Evolutionary conservation across 2,888 invertebrate genomes (phyloP), one percentile per base, ranked within the genome.

Genomic region (Ophraella communa): DNA sequence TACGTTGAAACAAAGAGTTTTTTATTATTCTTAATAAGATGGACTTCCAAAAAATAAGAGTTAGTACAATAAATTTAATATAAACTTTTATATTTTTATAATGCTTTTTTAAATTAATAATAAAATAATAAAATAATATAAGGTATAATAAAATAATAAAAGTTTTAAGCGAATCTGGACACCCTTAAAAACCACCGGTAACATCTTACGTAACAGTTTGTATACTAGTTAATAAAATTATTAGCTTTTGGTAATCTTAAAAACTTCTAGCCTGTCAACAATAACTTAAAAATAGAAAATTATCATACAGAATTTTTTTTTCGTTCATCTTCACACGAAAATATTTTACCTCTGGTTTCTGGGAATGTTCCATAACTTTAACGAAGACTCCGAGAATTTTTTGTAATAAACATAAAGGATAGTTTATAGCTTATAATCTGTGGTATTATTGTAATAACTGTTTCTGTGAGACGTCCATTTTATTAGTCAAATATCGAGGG

Each of bases 371-470:
- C 45, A 54, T 62, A 35, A 18, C 27, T 53, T 54, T 45, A 11
- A 52, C 21, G 27, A 33, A 18, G 18, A 58, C 57, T 65, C 65
- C 54, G 47, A 61, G 64, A 66, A 64, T 35, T 53, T 57, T 33
- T 51, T 67, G 52, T 49, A 62, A 67, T 68, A 63, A 66, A 60
- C 65, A 61, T 65, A 64, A 64, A 65, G 61, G 57, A 60, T 57
- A 59, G 44, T 70, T 69, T 67, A 69, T 68, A 63, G 62, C 62
- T 45, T 64, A 69, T 71, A 69, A 71, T 63, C 47, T 69, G 56
- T 54, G 66, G 71, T 54, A 65, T 71, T 71, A 71, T 60, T 57
- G 67, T 64, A 65, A 68, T 71, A 71, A 71, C 65, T 65, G 69
- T 69, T 65, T 57, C 61, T 60, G 23, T 47, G 42, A 45, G 58